Evolutionary conservation across 2,113 vertebrate species (phyloP).

Genomic region (Amphiprion ocellaris): DNA sequence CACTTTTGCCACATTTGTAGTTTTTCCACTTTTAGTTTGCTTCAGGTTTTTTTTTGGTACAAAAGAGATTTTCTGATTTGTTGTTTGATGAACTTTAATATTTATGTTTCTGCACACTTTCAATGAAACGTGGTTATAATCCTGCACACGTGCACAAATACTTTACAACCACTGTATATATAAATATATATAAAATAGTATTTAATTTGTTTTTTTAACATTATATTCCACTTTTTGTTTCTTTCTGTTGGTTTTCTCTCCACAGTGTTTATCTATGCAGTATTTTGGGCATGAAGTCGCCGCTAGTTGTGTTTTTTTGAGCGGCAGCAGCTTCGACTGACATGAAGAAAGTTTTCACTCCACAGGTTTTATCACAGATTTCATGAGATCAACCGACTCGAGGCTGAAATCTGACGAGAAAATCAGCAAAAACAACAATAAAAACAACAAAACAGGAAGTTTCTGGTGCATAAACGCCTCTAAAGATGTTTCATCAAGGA

Average conservation of each 20-base stretch:
- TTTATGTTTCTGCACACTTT: constrained; percentile 64
- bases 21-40: too few relatives aligned
- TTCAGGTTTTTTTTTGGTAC: too few relatives aligned
- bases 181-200: constrained; percentile 52
- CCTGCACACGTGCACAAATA: constrained; percentile 53
- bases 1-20: too few relatives aligned
- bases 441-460: too few relatives aligned
- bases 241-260: not conserved
- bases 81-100: constrained; percentile 15
- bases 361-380: not conserved
- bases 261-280: constrained; percentile 61
- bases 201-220: constrained; percentile 43
- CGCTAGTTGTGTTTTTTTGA: constrained; percentile 12
- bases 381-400: not conserved
- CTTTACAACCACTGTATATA: constrained; percentile 62
- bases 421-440: too few relatives aligned
- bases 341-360: too few relatives aligned
- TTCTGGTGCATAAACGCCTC: too few relatives aligned
- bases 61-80: too few relatives aligned
- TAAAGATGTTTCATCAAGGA: too few relatives aligned
- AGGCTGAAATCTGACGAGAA: too few relatives aligned
- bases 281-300: constrained; percentile 52
- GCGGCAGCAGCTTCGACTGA: constrained; percentile 1
- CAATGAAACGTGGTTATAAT: constrained; percentile 40
- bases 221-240: not conserved